Conservation (phyloP, 2,797 vertebrate genomes). For the Apogon hyalosoma region DNA sequence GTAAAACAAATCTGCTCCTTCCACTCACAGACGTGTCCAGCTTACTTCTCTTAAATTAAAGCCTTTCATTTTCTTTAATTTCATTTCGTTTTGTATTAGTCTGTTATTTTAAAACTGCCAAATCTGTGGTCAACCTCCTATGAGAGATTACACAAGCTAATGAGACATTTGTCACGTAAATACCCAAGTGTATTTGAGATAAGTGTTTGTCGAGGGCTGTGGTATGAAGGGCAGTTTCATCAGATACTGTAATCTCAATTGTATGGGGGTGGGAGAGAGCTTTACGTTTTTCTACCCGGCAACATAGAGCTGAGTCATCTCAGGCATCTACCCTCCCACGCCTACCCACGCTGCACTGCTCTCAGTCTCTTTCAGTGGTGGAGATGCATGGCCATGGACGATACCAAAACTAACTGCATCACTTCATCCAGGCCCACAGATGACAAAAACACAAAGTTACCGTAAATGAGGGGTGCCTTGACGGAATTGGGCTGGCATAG, state of each 20-base stretch:
- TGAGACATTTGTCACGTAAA: background rate
- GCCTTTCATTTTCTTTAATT: background rate
- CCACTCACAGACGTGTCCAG: no score
- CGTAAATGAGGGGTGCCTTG: conserved; percentile 78
- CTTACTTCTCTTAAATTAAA: no score
- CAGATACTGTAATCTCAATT: conserved; percentile 23
- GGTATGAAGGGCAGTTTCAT: conserved; percentile 14
- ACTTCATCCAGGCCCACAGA: conserved; percentile 74
- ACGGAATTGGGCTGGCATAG: conserved; percentile 64
- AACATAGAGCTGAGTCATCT: conserved; percentile 89
- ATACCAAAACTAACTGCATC: conserved; percentile 80
- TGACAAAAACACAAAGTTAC: conserved; percentile 83
- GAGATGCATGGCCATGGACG: conserved; percentile 65
- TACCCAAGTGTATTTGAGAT: background rate
- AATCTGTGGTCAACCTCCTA: background rate
- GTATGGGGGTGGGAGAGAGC: conserved; percentile 33
- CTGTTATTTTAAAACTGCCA: background rate
- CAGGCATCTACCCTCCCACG: conserved; percentile 80
- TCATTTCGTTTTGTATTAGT: conserved; percentile 2
- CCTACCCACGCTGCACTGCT: conserved; percentile 81
- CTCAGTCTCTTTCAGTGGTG: conserved; percentile 67
- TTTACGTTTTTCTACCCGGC: conserved; percentile 68
- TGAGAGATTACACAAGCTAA: background rate
- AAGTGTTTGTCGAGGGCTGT: background rate
- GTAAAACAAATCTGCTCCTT: no score